These are phyloP conservation scores for Epizoanthus ramosus DNA, from an alignment of 92 coral and sea anemone species.

Conservation along the genomic window DNA sequence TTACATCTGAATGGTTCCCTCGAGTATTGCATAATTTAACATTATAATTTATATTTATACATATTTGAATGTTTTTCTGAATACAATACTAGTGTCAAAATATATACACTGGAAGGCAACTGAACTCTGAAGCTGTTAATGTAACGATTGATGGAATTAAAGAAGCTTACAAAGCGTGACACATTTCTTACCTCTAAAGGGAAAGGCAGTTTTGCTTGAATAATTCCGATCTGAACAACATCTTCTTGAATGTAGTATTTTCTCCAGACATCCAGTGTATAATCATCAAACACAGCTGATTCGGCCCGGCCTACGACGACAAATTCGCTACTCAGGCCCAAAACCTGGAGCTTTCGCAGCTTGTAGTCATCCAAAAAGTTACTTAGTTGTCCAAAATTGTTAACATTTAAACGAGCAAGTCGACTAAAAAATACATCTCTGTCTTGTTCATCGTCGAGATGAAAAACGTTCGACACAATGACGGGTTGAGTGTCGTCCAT, in stretches of 20 bases:
- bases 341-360: slow-evolving; percentile 70
- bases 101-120: not conserved
- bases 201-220: slow-evolving; percentile 79
- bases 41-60: not conserved
- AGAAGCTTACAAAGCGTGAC: not conserved
- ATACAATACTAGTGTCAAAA: not conserved
- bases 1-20: too few relatives aligned
- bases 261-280: slow-evolving; percentile 82
- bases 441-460: slow-evolving; percentile 64
- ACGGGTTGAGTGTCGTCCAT: slow-evolving; percentile 31
- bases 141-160: not conserved
- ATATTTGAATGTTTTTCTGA: not conserved
- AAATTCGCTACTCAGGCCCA: slow-evolving; percentile 78
- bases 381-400: slow-evolving; percentile 52
- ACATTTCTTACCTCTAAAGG: slow-evolving; percentile 77
- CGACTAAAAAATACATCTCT: slow-evolving; percentile 67
- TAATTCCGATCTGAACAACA: slow-evolving; percentile 80
- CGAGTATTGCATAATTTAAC: too few relatives aligned
- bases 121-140: not conserved
- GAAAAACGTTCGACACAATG: slow-evolving; percentile 73
- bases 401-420: slow-evolving; percentile 74
- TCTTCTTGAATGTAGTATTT: slow-evolving; percentile 86
- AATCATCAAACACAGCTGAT: slow-evolving; percentile 86
- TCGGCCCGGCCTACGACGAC: slow-evolving; percentile 81
- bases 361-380: slow-evolving; percentile 74